A percentile compares a stretch with the other conserved stretches of the same genome.
These are phyloP conservation scores for Cephalotes varians DNA, from an alignment of 2,888 invertebrate genomes.

Conservation along the genomic window DNA sequence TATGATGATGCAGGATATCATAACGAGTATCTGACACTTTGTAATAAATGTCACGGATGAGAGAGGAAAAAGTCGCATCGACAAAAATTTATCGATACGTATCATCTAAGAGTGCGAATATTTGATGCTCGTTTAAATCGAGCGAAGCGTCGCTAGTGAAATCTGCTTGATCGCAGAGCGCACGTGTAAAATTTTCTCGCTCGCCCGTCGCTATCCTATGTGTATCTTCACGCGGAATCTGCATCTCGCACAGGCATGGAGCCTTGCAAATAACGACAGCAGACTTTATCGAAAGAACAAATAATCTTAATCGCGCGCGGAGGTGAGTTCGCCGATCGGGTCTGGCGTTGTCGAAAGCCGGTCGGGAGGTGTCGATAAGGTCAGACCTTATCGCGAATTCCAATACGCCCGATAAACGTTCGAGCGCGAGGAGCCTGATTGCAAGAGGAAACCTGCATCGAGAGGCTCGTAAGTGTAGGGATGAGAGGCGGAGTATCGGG, in stretches of 20 bases:
- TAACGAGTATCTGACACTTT: slow-evolving; percentile 48
- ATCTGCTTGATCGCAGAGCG: not conserved
- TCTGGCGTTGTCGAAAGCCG: slow-evolving; percentile 60
- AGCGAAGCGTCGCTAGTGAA: slow-evolving; percentile 2
- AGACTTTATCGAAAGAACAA: slow-evolving; percentile 42
- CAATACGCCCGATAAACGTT: slow-evolving; percentile 71
- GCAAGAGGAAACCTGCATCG: slow-evolving; percentile 57
- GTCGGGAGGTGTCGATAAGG: slow-evolving; percentile 61
- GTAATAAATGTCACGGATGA: slow-evolving; percentile 58
- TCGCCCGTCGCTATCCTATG: slow-evolving; percentile 6
- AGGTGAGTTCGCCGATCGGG: slow-evolving; percentile 16
- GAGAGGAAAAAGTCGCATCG: slow-evolving; percentile 39
- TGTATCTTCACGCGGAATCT: slow-evolving; percentile 23
- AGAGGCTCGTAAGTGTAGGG: slow-evolving; percentile 55
- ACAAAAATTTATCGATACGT: slow-evolving; percentile 51
- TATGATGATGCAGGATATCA: slow-evolving; percentile 36
- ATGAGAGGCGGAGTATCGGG: slow-evolving; percentile 52
- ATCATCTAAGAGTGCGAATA: slow-evolving; percentile 27
- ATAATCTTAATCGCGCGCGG: slow-evolving; percentile 33
- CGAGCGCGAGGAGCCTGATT: slow-evolving; percentile 66
- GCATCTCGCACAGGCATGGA: slow-evolving; percentile 4
- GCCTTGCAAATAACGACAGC: slow-evolving; percentile 19
- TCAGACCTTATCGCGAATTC: slow-evolving; percentile 66
- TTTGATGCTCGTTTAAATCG: slow-evolving; percentile 34
- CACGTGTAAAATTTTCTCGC: slow-evolving; percentile 19